Conservation (phyloP, 2,797 vertebrate species). For the Psittacula echo region DNA sequence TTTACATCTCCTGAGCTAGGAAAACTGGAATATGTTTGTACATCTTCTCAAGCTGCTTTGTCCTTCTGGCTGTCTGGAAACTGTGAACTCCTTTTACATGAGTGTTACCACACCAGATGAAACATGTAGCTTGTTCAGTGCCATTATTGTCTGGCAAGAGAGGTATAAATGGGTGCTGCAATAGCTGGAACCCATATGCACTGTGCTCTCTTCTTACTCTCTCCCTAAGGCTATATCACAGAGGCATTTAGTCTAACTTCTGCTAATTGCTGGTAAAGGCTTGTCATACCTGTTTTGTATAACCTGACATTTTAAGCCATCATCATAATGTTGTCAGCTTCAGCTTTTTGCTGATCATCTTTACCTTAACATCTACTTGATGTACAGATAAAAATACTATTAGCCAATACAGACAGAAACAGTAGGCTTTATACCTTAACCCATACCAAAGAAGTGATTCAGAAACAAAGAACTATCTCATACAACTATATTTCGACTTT, state of each 20-base stretch:
- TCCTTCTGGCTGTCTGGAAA: background rate
- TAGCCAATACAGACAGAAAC: background rate
- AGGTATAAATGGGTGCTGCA: background rate
- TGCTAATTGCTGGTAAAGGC: background rate
- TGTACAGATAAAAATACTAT: background rate
- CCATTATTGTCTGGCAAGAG: background rate
- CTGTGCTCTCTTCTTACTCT: background rate
- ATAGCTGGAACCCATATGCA: rapidly evolving
- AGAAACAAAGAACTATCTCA: background rate
- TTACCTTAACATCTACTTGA: background rate
- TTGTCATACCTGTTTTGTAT: background rate
- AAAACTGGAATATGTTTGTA: background rate
- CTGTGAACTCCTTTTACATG: background rate
- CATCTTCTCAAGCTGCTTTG: background rate
- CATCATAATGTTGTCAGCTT: background rate
- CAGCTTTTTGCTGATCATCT: background rate
- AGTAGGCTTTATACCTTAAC: background rate
- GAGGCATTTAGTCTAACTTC: background rate
- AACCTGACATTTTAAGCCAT: background rate
- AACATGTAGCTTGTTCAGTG: background rate
- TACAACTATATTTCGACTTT: background rate
- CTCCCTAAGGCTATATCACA: background rate
- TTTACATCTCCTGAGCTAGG: background rate
- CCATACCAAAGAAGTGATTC: background rate
- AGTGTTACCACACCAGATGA: background rate